Evolutionary conservation across 35 echinoderm and acorn worm genomes (phyloP).

Genomic region (Anneissia japonica): DNA sequence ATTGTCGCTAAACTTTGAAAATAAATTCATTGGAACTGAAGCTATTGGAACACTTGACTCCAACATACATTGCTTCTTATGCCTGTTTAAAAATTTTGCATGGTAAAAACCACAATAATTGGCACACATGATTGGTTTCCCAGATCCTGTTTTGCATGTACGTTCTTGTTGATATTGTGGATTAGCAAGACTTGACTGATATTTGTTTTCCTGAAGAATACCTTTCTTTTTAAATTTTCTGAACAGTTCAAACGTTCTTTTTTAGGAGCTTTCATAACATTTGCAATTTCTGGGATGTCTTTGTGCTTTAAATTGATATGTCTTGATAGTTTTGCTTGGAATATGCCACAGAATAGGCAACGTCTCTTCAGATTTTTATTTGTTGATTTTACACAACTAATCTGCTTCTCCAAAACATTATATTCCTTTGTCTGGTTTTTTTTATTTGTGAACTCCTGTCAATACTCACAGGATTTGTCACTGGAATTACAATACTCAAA

Average conservation of each 20-base stretch:
- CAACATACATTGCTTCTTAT: slow-evolving; percentile 13
- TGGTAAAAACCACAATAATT: slow-evolving; percentile 25
- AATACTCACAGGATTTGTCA: no score
- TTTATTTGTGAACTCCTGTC: no score
- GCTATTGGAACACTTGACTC: slow-evolving; percentile 2
- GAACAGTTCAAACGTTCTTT: slow-evolving; percentile 9
- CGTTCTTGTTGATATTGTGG: slow-evolving; percentile 18
- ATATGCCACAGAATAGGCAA: slow-evolving; percentile 17
- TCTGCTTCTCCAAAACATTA: no score
- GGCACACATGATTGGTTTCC: slow-evolving; percentile 21
- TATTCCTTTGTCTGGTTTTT: no score
- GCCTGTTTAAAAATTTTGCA: not conserved
- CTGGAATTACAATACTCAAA: no score
- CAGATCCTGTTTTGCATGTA: not conserved
- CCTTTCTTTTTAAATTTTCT: slow-evolving; percentile 6
- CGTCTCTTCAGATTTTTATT: slow-evolving; percentile 4
- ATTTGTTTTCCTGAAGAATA: slow-evolving; percentile 23
- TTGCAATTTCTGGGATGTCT: not conserved
- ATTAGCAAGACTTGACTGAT: not conserved
- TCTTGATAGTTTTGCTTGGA: slow-evolving; percentile 15
- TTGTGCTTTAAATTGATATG: slow-evolving; percentile 14
- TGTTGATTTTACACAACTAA: no score
- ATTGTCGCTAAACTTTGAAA: slow-evolving; percentile 7
- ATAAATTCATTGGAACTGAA: not conserved
- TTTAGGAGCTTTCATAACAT: slow-evolving; percentile 9